Base-by-base conservation (phyloP, 2,797 vertebrate genomes). In the Silurus lanzhouensis region DNA sequence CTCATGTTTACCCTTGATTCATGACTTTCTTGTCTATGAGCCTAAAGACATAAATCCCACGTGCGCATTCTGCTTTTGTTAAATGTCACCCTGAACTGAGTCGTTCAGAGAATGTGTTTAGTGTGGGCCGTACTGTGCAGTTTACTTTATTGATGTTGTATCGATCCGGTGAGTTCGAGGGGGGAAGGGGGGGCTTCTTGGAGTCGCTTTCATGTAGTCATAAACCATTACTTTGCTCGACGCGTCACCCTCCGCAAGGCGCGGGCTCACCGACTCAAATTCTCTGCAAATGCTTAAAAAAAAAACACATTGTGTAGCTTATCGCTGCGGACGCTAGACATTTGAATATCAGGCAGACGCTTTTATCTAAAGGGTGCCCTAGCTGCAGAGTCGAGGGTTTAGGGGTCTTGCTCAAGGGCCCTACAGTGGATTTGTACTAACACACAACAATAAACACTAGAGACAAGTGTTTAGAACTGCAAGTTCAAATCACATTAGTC, bases 71-170 rank as follows among this genome's bases (percentile, higher is more conserved):
- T 20, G 55, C 25, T 64, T 64, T 63, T 48, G n/a, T 46, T 8
- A 63, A 80, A 80, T 80, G 78, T 80, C 60, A 80, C 78, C 60
- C 78, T 80, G 77, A 80, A 64, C 77, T 64, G 78, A 31, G 2
- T 25, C 13, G 22, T 25, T 46, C 17, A 25, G 8, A 48, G 5
- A 81, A 31, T 13, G 17, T 25, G 7, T 67, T 81, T 27, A 66
- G 61, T 12, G 63, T 31, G 15, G 61, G 63, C 61, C 3, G 13
- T 5, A 52, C 14, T 81, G n/a, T n/a, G 0, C 22, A 5, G 61
- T 81, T 67, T 81, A 55, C 63, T 27, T 81, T 67, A 66, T 67
- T 67, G 63, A 81, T 31, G 14, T 19, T 12, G 3, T 81, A 81
- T 81, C 27, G 79, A 81, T 81, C n/a, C 27, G 15, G 48, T 67